These are phyloP conservation scores for Oxyura jamaicensis DNA, from an alignment of 2,113 vertebrate genomes.

Conservation along the genomic window DNA sequence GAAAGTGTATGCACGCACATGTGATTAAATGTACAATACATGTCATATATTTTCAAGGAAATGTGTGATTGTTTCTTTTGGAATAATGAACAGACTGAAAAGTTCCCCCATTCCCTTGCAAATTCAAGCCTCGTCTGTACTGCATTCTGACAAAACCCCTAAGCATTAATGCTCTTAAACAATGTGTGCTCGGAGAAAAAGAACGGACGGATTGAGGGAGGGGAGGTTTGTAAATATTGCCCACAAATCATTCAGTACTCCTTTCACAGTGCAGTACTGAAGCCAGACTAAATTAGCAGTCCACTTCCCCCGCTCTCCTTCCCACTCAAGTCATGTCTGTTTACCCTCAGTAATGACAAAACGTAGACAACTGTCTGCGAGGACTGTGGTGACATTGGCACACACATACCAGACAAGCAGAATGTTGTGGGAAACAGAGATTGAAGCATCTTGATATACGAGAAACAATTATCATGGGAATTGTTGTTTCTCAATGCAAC, in stretches of 20 bases:
- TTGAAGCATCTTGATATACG: slow-evolving; percentile 77
- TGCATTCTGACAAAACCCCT: slow-evolving; percentile 34
- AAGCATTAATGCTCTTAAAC: slow-evolving; percentile 58
- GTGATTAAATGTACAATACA: background rate
- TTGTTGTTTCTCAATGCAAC: slow-evolving; percentile 79
- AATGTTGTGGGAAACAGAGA: slow-evolving; percentile 79
- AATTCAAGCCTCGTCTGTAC: background rate
- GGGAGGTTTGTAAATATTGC: slow-evolving; percentile 70
- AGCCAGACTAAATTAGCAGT: slow-evolving; percentile 77
- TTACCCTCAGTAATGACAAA: slow-evolving; percentile 78
- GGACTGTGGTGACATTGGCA: slow-evolving; percentile 71
- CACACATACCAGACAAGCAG: slow-evolving; percentile 75
- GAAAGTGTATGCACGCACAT: background rate
- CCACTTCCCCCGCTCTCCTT: slow-evolving; percentile 71
- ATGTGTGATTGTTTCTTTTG: background rate
- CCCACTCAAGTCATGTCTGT: slow-evolving; percentile 78
- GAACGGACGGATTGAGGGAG: slow-evolving; percentile 30
- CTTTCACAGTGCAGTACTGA: slow-evolving; percentile 69
- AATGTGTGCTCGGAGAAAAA: slow-evolving; percentile 45
- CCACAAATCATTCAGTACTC: slow-evolving; percentile 69
- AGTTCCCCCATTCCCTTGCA: background rate
- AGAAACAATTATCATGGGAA: slow-evolving; percentile 81
- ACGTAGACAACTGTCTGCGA: slow-evolving; percentile 76
- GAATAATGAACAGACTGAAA: background rate
- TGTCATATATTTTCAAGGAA: background rate